These are phyloP conservation scores for Drosophila mettleri DNA, from an alignment of 2,888 invertebrate genomes.

Conservation along the genomic window DNA sequence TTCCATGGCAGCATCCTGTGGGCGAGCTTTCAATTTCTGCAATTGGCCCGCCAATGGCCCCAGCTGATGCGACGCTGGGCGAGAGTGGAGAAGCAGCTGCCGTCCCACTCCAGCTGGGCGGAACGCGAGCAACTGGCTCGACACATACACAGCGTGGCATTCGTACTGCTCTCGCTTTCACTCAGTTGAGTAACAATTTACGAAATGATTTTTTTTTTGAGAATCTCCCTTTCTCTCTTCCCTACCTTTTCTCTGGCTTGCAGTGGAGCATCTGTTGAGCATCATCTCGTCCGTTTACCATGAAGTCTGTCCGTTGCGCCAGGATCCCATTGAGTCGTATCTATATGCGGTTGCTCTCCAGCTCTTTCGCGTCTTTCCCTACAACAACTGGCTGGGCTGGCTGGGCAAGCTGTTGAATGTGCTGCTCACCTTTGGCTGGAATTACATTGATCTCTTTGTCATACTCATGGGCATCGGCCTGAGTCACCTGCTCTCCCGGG, in stretches of 20 bases:
- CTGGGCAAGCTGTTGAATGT: constrained; percentile 86
- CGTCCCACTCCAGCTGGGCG: constrained; percentile 48
- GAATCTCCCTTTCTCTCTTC: neutral
- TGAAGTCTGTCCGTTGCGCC: constrained; percentile 74
- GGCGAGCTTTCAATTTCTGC: constrained; percentile 84
- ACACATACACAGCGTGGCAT: constrained; percentile 67
- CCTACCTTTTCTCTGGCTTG: neutral
- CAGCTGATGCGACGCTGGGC: constrained; percentile 81
- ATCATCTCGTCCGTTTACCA: constrained; percentile 80
- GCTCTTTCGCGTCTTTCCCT: constrained; percentile 76
- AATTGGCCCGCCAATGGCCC: constrained; percentile 82
- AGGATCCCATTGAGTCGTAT: constrained; percentile 81
- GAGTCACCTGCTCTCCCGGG: constrained; percentile 87
- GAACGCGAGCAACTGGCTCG: constrained; percentile 64
- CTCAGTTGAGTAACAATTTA: constrained; percentile 68
- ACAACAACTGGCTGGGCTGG: constrained; percentile 78
- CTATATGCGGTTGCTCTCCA: constrained; percentile 65
- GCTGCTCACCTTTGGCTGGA: constrained; percentile 90
- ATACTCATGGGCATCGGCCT: constrained; percentile 89
- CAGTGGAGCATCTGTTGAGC: constrained; percentile 83
- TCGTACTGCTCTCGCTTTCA: constrained; percentile 73
- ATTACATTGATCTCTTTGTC: constrained; percentile 90
- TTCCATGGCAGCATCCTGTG: constrained; percentile 79
- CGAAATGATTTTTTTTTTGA: neutral
- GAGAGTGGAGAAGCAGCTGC: constrained; percentile 74